A percentile compares a stretch with the other conserved stretches of the same genome.
These are phyloP conservation scores for Chionomys nivalis DNA, from an alignment of 2,113 vertebrate genomes.

Conservation along the genomic window DNA sequence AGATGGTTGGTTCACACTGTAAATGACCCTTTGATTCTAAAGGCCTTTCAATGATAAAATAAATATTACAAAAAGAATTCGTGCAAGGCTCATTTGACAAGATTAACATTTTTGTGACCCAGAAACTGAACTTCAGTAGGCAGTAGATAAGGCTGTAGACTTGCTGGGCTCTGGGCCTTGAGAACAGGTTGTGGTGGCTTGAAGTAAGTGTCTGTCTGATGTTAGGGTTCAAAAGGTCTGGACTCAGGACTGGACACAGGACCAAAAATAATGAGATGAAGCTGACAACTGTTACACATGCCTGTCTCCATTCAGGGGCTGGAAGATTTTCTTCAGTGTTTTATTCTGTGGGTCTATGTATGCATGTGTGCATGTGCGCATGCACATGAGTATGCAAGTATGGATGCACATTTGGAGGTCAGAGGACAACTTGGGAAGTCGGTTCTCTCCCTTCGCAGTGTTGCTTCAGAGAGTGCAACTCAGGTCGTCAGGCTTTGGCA, in stretches of 20 bases:
- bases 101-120: not conserved
- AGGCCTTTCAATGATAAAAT: not conserved
- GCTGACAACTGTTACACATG: not conserved
- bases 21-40: not conserved
- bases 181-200: not conserved
- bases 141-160: not conserved
- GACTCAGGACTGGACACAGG: not conserved
- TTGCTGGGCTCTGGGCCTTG: not conserved
- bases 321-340: not conserved
- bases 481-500: not conserved
- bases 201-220: not conserved
- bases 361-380: not conserved
- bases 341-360: not conserved
- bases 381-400: not conserved
- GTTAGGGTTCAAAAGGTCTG: not conserved
- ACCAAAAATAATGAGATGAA: not conserved
- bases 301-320: not conserved
- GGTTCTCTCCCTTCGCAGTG: not conserved
- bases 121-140: not conserved
- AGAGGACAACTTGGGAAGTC: not conserved
- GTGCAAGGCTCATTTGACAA: not conserved
- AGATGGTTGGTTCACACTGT: not conserved
- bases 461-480: not conserved
- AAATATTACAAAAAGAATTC: not conserved
- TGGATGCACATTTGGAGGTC: not conserved